Conservation (phyloP, 2,113 vertebrate species). For the Spilogale gracilis region DNA sequence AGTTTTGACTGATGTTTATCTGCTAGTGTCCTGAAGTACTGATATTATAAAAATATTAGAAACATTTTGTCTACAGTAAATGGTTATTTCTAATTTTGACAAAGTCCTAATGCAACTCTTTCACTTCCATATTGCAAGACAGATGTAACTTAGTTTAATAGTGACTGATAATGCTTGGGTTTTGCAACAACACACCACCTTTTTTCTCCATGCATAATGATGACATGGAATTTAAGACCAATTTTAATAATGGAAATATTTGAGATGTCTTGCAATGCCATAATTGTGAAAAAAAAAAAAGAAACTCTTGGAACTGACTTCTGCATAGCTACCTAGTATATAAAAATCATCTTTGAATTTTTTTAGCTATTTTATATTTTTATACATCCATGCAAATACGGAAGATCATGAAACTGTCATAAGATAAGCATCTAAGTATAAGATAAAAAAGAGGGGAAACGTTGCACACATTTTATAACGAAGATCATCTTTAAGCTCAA, state of each 20-base stretch:
- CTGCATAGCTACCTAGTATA: background rate
- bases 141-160: background rate
- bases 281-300: background rate
- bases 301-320: background rate
- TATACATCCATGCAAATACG: conserved; percentile 1
- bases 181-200: background rate
- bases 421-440: conserved; percentile 66
- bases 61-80: background rate
- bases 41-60: background rate
- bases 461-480: conserved; percentile 62
- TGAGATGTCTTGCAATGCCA: background rate
- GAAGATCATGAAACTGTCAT: background rate
- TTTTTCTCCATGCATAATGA: background rate
- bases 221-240: background rate
- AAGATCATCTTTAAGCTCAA: conserved; percentile 79
- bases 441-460: background rate
- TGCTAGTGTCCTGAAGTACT: background rate
- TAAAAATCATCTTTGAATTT: conserved; percentile 7
- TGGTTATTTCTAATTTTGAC: background rate
- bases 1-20: background rate
- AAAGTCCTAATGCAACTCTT: background rate
- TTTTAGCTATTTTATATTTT: conserved; percentile 32
- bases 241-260: background rate
- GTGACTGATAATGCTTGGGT: background rate
- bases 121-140: background rate